Base-by-base conservation (phyloP, 2,888 invertebrate species). In the Cantharis nigra region DNA sequence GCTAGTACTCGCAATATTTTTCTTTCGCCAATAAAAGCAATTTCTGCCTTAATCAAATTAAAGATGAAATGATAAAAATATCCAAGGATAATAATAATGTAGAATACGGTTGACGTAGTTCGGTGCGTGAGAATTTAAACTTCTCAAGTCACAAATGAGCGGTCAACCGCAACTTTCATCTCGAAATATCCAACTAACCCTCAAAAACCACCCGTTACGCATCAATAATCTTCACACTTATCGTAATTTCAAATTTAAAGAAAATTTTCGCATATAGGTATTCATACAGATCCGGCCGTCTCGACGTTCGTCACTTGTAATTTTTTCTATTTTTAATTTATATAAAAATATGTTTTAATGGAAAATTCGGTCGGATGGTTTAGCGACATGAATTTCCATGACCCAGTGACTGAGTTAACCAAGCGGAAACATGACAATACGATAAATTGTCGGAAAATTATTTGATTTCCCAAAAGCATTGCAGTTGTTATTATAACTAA, bases 141-240 rank as follows among this genome's bases (percentile, higher is more conserved):
- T 72, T 76, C 76, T 76, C 65, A 28, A 72, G 78, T 78, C 76
- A 76, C 78, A 78, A 75, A 76, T 78, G 78, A 76, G 78, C 75
- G 76, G 73, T 69, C 78, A 78, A 78, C 78, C 78, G 78, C 70
- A 78, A 73, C 76, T 72, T 62, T 67, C 30, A 65, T 73, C 76
- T 73, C 26, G 73, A 69, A 73, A 77, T 73, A 72, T 69, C 65
- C 26, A 64, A 76, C 76, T 76, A 76, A 76, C 72, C 49, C 49
- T 49, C 49, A 49, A 49, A 49, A 49, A n/a, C 49, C 49, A 49
- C 49, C 49, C 49, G 49, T 49, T 49, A n/a, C 49, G n/a, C 49
- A 49, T 49, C 49, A 49, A 49, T 49, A 49, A 49, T 49, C 49
- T 49, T 49, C 49, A 49, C 49, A 49, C 49, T 49, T 49, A 49